Evolutionary conservation across 2,797 vertebrate genomes (phyloP).

Genomic region (Gymnothorax javanicus): DNA sequence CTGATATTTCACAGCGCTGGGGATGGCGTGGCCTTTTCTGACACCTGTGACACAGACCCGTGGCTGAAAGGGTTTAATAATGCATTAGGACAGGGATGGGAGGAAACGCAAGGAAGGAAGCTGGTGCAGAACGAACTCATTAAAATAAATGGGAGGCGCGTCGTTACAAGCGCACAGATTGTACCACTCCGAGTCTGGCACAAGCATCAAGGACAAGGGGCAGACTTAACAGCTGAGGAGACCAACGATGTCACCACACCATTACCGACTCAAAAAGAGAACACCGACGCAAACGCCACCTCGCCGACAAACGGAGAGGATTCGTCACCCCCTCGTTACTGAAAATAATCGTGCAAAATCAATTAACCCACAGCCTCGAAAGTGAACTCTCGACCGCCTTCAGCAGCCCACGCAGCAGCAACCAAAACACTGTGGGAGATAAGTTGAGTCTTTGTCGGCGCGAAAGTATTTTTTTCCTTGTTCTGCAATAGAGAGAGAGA

Average conservation of each 20-base stretch:
- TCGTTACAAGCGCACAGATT: no score
- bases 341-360: neutral
- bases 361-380: neutral
- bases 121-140: neutral
- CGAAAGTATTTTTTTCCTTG: neutral
- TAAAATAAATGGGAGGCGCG: neutral
- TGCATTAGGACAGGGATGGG: neutral
- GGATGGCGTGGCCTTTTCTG: neutral
- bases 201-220: neutral
- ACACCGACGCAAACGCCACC: neutral
- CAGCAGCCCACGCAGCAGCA: neutral
- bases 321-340: no score
- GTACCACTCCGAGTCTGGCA: neutral
- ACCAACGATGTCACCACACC: neutral
- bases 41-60: neutral
- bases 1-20: neutral
- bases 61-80: slow-evolving; percentile 1
- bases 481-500: neutral
- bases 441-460: neutral
- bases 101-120: neutral
- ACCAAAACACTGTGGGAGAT: neutral
- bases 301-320: neutral
- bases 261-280: neutral
- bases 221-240: neutral
- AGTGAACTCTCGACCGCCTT: neutral